Conservation (phyloP, 2,113 vertebrate species). For the Puffinus mauretanicus region DNA sequence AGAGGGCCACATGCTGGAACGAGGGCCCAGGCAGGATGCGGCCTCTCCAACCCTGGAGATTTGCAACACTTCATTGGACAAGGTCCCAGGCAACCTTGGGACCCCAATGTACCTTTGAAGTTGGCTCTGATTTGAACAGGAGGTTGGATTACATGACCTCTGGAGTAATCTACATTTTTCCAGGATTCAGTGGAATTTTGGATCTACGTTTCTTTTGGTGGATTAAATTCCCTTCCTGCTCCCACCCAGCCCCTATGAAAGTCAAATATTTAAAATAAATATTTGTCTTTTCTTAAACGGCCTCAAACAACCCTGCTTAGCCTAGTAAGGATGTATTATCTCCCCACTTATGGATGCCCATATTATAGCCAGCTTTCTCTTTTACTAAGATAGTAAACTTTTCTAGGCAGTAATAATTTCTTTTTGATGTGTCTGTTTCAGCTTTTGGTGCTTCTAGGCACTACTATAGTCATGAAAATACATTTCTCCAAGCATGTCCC, state of each 20-base stretch:
- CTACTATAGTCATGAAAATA: neutral
- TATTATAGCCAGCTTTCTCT: neutral
- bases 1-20: neutral
- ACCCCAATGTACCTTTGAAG: rapidly evolving
- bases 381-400: neutral
- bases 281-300: neutral
- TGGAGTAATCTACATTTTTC: neutral
- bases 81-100: neutral
- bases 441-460: neutral
- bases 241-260: neutral
- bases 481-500: neutral
- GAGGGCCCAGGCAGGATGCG: rapidly evolving
- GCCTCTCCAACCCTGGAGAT: neutral
- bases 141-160: neutral
- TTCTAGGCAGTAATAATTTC: neutral
- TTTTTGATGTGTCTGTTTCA: neutral
- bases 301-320: neutral
- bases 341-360: neutral
- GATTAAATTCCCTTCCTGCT: neutral
- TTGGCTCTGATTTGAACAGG: neutral
- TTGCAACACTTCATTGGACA: neutral
- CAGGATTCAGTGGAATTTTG: neutral
- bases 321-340: neutral
- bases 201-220: neutral
- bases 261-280: neutral